A percentile compares a stretch with the other conserved stretches of the same genome.
Conservation (phyloP, 2,113 vertebrate species). For the Mobula hypostoma region DNA sequence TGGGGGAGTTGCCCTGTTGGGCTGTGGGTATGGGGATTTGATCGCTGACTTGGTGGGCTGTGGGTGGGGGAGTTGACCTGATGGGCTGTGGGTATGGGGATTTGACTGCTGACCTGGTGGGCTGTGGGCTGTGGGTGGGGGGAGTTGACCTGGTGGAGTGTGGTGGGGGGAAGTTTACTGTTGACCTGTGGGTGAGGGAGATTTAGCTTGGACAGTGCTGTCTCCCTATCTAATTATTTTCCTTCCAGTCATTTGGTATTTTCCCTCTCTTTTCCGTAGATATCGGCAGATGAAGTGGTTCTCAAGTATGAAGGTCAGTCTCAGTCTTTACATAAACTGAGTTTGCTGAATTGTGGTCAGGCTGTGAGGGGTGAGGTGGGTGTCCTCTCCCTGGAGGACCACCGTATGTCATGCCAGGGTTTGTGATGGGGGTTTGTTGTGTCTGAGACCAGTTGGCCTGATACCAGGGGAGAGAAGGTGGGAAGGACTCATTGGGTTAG, state of each 20-base stretch:
- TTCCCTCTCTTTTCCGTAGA: not conserved
- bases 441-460: not conserved
- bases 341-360: not conserved
- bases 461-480: no score
- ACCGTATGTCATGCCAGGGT: not conserved
- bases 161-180: no score
- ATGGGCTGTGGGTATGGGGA: no score
- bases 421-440: not conserved
- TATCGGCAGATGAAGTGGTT: not conserved
- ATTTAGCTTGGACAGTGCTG: not conserved
- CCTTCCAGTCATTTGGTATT: not conserved
- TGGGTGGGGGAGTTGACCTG: no score
- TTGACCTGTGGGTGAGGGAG: not conserved
- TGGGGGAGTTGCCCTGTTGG: no score
- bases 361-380: not conserved
- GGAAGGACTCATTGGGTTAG: no score
- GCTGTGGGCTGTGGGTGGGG: no score
- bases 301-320: conserved; percentile 7
- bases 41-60: no score
- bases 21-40: no score
- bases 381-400: not conserved
- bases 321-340: not conserved
- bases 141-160: no score
- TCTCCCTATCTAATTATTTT: no score
- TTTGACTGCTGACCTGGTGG: no score